These are phyloP conservation scores for Drosophila trichaetosa DNA, from an alignment of 2,888 invertebrate species.

Conservation along the genomic window DNA sequence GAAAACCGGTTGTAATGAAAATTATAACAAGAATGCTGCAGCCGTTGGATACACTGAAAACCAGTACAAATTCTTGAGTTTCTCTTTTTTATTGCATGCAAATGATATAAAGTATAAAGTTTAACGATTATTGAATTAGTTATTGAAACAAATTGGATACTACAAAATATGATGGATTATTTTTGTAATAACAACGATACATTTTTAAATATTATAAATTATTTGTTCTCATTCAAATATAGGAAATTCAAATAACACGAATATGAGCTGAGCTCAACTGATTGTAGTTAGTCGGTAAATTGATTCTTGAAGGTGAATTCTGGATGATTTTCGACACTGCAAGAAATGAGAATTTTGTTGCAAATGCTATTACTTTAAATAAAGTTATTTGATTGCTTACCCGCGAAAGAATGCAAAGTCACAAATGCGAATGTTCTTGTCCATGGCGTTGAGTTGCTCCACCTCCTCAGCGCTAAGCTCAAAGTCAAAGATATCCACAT, in stretches of 20 bases:
- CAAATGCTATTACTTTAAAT: not conserved
- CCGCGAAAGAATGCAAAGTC: constrained; percentile 90
- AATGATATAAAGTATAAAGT: not conserved
- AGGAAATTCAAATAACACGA: not conserved
- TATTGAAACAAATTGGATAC: not conserved
- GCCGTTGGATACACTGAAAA: constrained; percentile 32
- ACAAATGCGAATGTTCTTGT: constrained; percentile 89
- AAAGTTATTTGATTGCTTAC: constrained; percentile 78
- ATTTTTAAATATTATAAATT: not conserved
- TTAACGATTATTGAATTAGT: not conserved
- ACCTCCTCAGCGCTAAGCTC: constrained; percentile 88
- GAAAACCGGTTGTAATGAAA: constrained; percentile 77
- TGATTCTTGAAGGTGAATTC: constrained; percentile 89
- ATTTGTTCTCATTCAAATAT: not conserved
- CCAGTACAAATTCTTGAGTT: constrained; percentile 19
- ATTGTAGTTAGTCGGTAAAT: constrained; percentile 52
- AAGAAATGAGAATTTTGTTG: constrained; percentile 37
- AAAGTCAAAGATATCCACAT: constrained; percentile 91
- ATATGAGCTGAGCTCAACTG: not conserved
- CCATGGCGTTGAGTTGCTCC: constrained; percentile 87
- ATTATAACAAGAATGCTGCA: constrained; percentile 69
- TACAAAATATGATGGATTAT: not conserved
- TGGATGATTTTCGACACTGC: constrained; percentile 87
- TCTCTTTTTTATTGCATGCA: constrained; percentile 6
- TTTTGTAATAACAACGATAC: not conserved